phyloP scores from a whole-genome alignment of 2,113 vertebrate genomes.

The Anguilla rostrata region DNA sequence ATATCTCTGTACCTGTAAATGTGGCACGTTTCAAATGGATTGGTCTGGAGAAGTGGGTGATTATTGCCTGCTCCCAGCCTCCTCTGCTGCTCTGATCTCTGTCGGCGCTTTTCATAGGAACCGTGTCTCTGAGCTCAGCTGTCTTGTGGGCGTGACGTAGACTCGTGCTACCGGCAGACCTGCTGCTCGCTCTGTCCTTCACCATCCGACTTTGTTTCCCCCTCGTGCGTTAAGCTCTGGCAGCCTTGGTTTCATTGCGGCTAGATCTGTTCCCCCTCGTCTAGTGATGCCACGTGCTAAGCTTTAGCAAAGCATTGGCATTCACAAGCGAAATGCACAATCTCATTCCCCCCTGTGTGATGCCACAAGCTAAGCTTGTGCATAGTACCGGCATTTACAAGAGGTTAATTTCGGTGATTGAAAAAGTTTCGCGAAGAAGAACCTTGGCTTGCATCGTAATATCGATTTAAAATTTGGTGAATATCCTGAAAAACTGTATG shows the following conservation, averaged over 20 bases:
- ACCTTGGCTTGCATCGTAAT: no score
- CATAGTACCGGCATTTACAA: not conserved
- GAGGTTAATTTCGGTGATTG: not conserved
- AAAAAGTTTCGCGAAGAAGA: not conserved
- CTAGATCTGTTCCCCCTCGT: not conserved
- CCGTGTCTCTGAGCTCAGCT: not conserved
- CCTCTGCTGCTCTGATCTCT: not conserved
- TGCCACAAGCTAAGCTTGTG: not conserved
- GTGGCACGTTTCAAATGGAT: not conserved
- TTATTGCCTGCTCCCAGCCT: not conserved
- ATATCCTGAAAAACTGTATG: not conserved
- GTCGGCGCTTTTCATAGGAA: not conserved
- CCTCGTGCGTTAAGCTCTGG: not conserved
- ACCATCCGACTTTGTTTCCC: not conserved
- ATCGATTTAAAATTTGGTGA: not conserved
- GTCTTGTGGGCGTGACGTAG: not conserved
- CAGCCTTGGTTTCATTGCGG: conserved; percentile 2
- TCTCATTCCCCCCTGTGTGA: not conserved
- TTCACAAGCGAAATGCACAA: not conserved
- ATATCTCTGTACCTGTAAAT: not conserved
- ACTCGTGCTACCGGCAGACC: not conserved
- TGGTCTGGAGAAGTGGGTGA: not conserved
- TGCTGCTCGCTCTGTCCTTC: not conserved
- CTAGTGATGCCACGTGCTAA: not conserved
- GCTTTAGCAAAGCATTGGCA: not conserved